These are phyloP conservation scores for Carlito syrichta DNA, from an alignment of 2,113 vertebrate species.

Conservation along the genomic window DNA sequence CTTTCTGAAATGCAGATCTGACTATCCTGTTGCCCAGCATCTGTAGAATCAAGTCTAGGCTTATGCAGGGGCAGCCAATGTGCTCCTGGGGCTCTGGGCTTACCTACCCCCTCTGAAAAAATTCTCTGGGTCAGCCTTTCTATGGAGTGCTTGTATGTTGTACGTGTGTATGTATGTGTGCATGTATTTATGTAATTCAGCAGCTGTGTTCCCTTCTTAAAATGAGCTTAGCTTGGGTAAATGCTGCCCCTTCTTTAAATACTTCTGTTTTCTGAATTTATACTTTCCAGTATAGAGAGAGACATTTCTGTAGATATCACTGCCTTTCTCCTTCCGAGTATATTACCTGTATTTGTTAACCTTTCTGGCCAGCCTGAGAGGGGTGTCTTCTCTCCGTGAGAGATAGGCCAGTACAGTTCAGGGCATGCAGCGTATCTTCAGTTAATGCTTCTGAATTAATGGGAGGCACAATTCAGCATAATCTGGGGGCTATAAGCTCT, in stretches of 20 bases:
- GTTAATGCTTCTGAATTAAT: background rate
- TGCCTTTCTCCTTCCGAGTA: background rate
- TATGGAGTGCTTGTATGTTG: too few species aligned
- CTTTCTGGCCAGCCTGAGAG: background rate
- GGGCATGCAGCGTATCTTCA: accelerated
- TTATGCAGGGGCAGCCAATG: background rate
- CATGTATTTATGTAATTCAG: background rate
- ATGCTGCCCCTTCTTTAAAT: background rate
- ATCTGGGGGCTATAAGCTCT: too few species aligned
- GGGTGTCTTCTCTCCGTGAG: background rate
- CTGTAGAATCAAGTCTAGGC: background rate
- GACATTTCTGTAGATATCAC: background rate
- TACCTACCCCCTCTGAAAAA: too few species aligned
- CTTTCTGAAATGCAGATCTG: background rate
- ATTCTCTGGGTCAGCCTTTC: background rate
- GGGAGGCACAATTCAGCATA: accelerated
- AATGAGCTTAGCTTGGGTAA: background rate
- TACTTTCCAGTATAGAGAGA: background rate
- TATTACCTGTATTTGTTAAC: background rate
- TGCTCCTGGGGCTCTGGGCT: background rate
- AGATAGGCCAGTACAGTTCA: too few species aligned
- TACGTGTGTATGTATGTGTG: background rate
- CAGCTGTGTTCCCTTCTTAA: background rate
- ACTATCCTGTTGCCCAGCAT: background rate
- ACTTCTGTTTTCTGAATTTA: background rate